These are phyloP conservation scores for Nannoperca obscura DNA, from an alignment of 2,797 vertebrate species.

Conservation along the genomic window DNA sequence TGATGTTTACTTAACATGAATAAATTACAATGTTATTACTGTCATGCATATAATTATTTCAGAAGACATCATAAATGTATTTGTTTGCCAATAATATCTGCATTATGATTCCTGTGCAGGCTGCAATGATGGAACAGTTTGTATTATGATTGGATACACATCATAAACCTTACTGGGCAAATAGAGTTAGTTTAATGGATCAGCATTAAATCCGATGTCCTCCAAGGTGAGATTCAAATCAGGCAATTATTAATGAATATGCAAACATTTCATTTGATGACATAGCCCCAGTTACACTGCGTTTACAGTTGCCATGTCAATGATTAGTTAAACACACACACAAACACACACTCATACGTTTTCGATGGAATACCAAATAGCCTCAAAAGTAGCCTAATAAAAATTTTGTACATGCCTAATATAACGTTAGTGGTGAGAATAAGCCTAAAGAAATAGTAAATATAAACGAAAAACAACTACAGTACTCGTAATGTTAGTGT, in stretches of 20 bases:
- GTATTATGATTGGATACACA: not conserved
- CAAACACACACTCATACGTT: not conserved
- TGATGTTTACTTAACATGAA: conserved; percentile 5
- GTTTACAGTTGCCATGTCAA: not conserved
- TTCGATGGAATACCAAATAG: not conserved
- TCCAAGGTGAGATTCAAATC: not conserved
- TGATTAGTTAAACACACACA: not conserved
- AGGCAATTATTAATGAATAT: not conserved
- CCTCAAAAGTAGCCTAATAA: not conserved
- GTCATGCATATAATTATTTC: not conserved
- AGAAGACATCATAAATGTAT: not conserved
- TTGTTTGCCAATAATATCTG: not conserved
- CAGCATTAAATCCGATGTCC: not conserved
- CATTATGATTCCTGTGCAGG: not conserved
- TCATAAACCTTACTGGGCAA: not conserved
- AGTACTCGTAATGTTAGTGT: rapidly evolving
- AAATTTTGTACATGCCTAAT: not conserved
- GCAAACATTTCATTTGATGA: not conserved
- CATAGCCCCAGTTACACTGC: not conserved
- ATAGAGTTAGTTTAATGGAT: not conserved
- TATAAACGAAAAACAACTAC: not conserved
- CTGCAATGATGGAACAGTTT: not conserved
- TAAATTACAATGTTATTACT: not conserved
- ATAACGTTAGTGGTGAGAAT: not conserved
- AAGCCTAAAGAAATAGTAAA: not conserved